Evolutionary conservation across 2,797 vertebrate genomes (phyloP), one percentile per base, ranked within the genome.

Genomic region (Discoglossus pictus): DNA sequence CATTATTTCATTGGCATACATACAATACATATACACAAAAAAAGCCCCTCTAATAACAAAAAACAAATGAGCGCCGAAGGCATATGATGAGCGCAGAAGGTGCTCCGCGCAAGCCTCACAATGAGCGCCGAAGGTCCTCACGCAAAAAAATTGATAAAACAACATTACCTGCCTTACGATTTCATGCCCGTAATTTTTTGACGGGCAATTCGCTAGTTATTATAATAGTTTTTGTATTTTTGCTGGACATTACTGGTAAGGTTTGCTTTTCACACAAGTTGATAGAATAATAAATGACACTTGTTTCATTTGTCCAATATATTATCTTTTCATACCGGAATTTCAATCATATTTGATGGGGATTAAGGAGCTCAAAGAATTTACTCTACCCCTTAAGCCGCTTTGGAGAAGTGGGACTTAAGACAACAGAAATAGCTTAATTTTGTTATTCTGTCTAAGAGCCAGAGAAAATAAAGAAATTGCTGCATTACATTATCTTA

Each of bases 381-480:
- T 55, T 38, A 65, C 61, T 55, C 24, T 66, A 54, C 74, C 58
- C 76, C 62, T 48, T 61, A 67, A 76, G 69, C 50, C 54, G 65
- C 67, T 76, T 64, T 65, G 39, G 16, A 48, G 50, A 21, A 40
- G 10, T 66, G 18, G 47, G 55, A 69, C 46, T 47, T 34, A 50
- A 16, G 56, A 48, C 44, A 63, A 50, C 44, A 67, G 70, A 78
- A 68, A 78, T 73, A 65, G 71, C 77, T 75, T 48, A 60, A 4
- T 7, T 61, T 48, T 72, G 77, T 74, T 62, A 16, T 71, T 67
- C 63, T 76, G 68, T 72, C 52, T 58, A 40, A 72, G 72, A 78
- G 60, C 46, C 68, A 46, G 66, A 74, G 73, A 73, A 80, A 77
- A 66, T 43, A 70, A 72, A 72, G 61, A 48, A 73, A 69, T 38